phyloP scores from a whole-genome alignment of 2,113 vertebrate species.

The Coregonus clupeaformis region DNA sequence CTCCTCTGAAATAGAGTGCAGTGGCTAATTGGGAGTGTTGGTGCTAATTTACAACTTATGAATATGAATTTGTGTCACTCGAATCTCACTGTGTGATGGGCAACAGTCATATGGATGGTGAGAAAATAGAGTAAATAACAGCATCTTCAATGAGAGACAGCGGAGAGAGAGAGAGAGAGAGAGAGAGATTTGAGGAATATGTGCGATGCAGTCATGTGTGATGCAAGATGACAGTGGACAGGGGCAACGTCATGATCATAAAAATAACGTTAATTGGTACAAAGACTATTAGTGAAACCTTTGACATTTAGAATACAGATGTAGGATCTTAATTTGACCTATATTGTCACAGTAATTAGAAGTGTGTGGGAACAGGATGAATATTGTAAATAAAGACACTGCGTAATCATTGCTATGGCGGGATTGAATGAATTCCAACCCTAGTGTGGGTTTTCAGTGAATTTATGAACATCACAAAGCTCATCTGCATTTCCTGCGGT shows the following conservation, averaged over 20 bases:
- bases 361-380: too few relatives aligned
- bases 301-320: constrained; percentile 9
- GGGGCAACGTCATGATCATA: neutral
- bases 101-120: neutral
- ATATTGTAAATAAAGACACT: too few relatives aligned
- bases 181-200: neutral
- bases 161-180: neutral
- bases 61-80: constrained; percentile 27
- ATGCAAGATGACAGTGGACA: neutral
- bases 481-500: too few relatives aligned
- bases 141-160: neutral
- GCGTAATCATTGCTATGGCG: too few relatives aligned
- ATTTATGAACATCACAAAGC: too few relatives aligned
- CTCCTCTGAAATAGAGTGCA: neutral
- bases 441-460: too few relatives aligned
- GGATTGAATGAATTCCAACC: too few relatives aligned
- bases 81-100: neutral
- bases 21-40: constrained; percentile 9
- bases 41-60: constrained; percentile 30
- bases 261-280: neutral
- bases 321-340: too few relatives aligned
- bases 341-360: too few relatives aligned
- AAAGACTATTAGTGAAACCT: neutral
- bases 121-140: neutral
- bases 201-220: neutral